A percentile compares a stretch with the other conserved stretches of the same genome.
Conservation (phyloP, 2,797 vertebrate genomes). For the Scyliorhinus canicula region DNA sequence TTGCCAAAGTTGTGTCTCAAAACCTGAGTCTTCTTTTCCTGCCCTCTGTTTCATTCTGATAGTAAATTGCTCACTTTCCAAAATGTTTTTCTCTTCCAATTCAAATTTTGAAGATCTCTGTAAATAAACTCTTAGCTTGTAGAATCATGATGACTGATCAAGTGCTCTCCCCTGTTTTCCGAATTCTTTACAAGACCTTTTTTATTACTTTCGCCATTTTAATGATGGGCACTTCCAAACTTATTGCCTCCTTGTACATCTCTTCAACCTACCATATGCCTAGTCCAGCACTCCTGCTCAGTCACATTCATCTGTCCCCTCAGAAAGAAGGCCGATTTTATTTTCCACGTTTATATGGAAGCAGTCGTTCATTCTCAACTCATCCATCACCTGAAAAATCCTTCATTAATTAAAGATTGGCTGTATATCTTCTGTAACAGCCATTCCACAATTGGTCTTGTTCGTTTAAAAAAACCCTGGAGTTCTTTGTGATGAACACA, state of each 20-base stretch:
- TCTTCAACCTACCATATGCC: not conserved
- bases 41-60: conserved; percentile 2
- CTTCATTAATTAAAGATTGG: not conserved
- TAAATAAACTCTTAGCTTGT: not conserved
- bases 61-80: not conserved
- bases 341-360: not conserved
- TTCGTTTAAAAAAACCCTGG: not conserved
- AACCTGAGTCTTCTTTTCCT: not conserved
- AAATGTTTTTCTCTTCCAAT: not conserved
- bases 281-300: not conserved
- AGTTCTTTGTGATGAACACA: not conserved
- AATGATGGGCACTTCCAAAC: not conserved
- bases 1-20: not conserved
- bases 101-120: not conserved
- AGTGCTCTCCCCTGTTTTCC: not conserved
- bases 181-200: not conserved
- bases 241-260: not conserved
- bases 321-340: not conserved
- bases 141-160: not conserved
- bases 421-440: not conserved
- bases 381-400: not conserved
- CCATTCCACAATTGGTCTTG: not conserved
- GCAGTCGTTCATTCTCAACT: not conserved
- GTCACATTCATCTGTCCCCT: not conserved
- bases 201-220: not conserved